phyloP scores from a whole-genome alignment of 2,797 vertebrate genomes.

The Anisognathus igniventris region DNA sequence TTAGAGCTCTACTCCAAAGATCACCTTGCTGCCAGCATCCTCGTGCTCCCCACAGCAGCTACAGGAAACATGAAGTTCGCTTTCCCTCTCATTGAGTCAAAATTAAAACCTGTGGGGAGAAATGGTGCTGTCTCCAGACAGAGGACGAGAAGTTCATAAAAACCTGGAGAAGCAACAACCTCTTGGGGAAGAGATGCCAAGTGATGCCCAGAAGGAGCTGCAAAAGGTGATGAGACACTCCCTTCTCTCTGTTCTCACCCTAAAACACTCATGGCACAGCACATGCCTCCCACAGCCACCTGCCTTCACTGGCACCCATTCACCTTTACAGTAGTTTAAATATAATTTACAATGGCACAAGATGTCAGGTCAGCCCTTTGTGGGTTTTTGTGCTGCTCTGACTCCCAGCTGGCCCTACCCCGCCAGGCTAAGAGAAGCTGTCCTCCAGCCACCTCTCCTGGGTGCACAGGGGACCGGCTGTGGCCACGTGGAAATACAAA shows the following conservation, averaged over 20 bases:
- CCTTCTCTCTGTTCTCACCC: background rate
- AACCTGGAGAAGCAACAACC: background rate
- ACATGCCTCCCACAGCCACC: background rate
- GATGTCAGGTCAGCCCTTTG: background rate
- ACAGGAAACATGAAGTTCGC: background rate
- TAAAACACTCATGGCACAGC: background rate
- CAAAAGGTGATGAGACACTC: background rate
- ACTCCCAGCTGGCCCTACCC: background rate
- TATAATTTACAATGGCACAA: background rate
- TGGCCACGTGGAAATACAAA: background rate
- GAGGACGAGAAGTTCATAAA: background rate
- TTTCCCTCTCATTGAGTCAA: background rate
- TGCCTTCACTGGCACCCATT: background rate
- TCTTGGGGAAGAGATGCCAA: background rate
- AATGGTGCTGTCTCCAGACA: background rate
- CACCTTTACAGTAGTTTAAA: background rate
- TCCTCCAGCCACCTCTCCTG: background rate
- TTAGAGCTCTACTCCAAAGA: background rate
- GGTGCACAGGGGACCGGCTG: background rate
- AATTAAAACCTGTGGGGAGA: background rate
- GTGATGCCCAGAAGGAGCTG: background rate
- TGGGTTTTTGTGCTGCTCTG: background rate
- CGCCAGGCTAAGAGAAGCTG: background rate
- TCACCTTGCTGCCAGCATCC: background rate
- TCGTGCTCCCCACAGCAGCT: background rate